Conservation (phyloP, 1,140 invertebrate species). For the Trichonephila clavata region DNA sequence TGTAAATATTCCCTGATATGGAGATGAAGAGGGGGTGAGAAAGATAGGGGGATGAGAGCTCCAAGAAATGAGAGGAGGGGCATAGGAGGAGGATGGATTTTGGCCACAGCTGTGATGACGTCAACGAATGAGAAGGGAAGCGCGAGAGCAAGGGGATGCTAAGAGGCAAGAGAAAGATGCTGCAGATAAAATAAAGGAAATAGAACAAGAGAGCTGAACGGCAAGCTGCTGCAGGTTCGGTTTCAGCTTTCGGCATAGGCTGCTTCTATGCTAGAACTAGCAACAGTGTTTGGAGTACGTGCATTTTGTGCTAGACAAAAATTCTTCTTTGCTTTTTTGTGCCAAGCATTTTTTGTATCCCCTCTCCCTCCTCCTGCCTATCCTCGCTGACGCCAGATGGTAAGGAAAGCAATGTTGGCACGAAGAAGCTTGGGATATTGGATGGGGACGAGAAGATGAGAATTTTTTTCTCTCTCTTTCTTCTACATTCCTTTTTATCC, state of each 20-base stretch:
- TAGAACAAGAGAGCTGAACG: conserved; percentile 70
- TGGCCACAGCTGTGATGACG: conserved; percentile 76
- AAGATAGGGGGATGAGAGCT: conserved; percentile 34
- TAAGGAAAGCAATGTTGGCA: conserved; percentile 71
- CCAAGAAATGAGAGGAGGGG: conserved; percentile 70
- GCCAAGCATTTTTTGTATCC: conserved; percentile 47
- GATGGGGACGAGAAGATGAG: conserved; percentile 69
- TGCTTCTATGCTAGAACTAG: conserved; percentile 50
- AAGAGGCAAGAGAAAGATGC: conserved; percentile 76
- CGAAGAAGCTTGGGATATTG: conserved; percentile 71
- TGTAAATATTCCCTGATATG: conserved; percentile 74
- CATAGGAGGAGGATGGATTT: conserved; percentile 55
- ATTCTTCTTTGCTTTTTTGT: conserved; percentile 67
- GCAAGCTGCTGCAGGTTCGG: conserved; percentile 64
- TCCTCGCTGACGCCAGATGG: conserved; percentile 67
- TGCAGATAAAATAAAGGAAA: conserved; percentile 77
- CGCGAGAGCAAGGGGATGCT: conserved; percentile 70
- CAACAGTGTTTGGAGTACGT: conserved; percentile 75
- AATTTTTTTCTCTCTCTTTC: conserved; percentile 52
- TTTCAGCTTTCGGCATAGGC: conserved; percentile 60
- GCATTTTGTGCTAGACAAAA: conserved; percentile 74
- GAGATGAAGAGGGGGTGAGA: conserved; percentile 56
- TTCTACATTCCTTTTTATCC: conserved; percentile 71
- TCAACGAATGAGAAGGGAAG: conserved; percentile 75
- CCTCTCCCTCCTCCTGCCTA: not conserved